These are phyloP conservation scores for Nasua narica DNA, from an alignment of 2,797 vertebrate species.

Conservation along the genomic window DNA sequence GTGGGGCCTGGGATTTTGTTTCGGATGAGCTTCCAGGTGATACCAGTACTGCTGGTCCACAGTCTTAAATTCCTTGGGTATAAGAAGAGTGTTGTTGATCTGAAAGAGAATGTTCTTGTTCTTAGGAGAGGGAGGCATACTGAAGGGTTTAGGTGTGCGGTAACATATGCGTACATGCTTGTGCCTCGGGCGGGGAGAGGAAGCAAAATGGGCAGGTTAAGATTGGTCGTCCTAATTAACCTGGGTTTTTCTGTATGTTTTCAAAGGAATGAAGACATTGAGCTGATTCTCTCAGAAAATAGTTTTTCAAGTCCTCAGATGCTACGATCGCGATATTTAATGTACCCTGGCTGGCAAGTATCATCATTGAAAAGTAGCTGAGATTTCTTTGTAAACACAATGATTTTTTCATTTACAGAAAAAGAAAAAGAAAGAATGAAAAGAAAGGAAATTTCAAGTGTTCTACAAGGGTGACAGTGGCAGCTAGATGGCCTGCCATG, in stretches of 20 bases:
- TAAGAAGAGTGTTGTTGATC: neutral
- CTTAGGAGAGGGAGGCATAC: neutral
- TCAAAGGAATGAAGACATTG: conserved; percentile 93
- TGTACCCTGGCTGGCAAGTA: conserved; percentile 97
- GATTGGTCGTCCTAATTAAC: neutral
- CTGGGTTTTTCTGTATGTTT: conserved; percentile 65
- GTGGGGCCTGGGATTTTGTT: neutral
- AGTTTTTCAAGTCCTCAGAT: conserved; percentile 92
- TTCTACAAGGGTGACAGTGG: neutral
- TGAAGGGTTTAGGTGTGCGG: neutral
- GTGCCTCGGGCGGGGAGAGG: neutral
- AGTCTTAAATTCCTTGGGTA: neutral
- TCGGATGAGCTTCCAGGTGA: neutral
- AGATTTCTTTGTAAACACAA: conserved; percentile 29
- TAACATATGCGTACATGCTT: neutral
- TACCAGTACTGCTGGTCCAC: neutral
- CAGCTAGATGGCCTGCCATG: neutral
- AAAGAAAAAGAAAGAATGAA: too few relatives aligned
- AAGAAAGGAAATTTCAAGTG: neutral
- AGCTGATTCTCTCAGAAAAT: conserved; percentile 91
- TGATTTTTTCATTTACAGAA: neutral
- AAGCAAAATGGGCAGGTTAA: neutral
- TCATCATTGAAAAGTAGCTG: conserved; percentile 69
- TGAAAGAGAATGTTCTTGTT: neutral
- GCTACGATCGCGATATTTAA: conserved; percentile 93